Conservation (phyloP, 2,888 invertebrate species). For the Megalurothrips usitatus region DNA sequence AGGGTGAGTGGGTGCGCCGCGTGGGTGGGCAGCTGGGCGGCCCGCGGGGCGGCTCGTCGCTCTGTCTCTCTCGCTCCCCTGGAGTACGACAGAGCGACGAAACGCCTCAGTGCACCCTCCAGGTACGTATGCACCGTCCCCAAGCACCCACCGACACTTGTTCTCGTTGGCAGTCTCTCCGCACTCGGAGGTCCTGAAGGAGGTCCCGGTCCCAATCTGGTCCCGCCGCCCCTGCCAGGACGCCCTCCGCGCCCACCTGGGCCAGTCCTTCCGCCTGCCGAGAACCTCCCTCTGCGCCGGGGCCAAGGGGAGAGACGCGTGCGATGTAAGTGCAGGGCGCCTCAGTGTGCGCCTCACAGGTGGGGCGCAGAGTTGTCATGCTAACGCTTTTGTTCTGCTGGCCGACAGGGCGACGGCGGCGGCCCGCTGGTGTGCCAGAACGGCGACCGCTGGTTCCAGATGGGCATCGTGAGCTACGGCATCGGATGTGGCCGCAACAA, state of each 20-base stretch:
- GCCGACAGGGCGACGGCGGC: slow-evolving; percentile 30
- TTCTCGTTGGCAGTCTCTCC: slow-evolving; percentile 41
- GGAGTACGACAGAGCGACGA: neutral
- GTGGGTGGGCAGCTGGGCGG: no score
- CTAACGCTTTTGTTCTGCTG: neutral
- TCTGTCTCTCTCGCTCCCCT: neutral
- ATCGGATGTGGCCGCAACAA: slow-evolving; percentile 29
- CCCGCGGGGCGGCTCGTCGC: neutral
- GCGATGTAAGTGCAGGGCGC: slow-evolving; percentile 43
- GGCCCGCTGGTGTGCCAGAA: slow-evolving; percentile 29
- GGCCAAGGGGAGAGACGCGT: slow-evolving; percentile 47
- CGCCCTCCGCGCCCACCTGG: slow-evolving; percentile 45
- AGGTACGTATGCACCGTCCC: no score
- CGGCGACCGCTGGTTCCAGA: slow-evolving; percentile 29
- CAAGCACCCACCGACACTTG: no score
- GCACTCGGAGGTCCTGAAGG: slow-evolving; percentile 47
- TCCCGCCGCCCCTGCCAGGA: slow-evolving; percentile 43
- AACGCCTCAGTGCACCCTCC: no score
- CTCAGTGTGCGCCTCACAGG: neutral
- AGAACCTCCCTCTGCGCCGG: slow-evolving; percentile 46
- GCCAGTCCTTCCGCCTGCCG: slow-evolving; percentile 44
- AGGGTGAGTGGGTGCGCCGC: neutral
- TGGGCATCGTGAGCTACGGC: slow-evolving; percentile 31
- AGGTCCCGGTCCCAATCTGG: slow-evolving; percentile 47
- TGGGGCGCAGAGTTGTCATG: neutral